Percentiles rank a stretch among this genome's conserved stretches.
These are phyloP conservation scores for Nannoperca australis DNA, from an alignment of 2,797 vertebrate genomes.

Conservation along the genomic window DNA sequence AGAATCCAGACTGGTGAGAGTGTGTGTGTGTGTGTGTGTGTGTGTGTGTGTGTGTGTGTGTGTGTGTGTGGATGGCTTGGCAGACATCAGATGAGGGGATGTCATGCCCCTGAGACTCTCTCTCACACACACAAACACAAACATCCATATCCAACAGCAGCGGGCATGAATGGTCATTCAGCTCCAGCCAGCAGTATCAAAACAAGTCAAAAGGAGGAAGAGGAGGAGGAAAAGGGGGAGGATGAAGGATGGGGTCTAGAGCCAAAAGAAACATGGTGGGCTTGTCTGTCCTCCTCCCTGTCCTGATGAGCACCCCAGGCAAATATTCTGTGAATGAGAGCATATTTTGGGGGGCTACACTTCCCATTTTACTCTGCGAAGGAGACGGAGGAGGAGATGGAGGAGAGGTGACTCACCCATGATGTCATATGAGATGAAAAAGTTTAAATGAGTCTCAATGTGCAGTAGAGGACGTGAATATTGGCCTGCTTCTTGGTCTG, in stretches of 20 bases:
- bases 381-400: conserved; percentile 44
- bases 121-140: conserved; percentile 60
- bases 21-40: conserved; percentile 35
- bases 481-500: conserved; percentile 39
- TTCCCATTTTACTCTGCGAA: conserved; percentile 51
- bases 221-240: conserved; percentile 56
- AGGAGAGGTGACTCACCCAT: conserved; percentile 65
- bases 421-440: conserved; percentile 74
- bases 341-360: conserved; percentile 67
- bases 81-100: conserved; percentile 72
- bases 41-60: conserved; percentile 33
- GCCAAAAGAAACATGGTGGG: conserved; percentile 84
- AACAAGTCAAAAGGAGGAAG: conserved; percentile 81
- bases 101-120: conserved; percentile 73
- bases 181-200: conserved; percentile 82
- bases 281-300: conserved; percentile 74
- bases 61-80: conserved; percentile 64
- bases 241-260: conserved; percentile 64
- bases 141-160: conserved; percentile 76
- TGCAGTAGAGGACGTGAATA: conserved; percentile 45
- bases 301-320: conserved; percentile 81
- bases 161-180: conserved; percentile 83
- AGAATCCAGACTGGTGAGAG: conserved; percentile 49
- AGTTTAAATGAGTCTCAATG: conserved; percentile 60
- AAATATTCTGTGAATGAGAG: conserved; percentile 81